A percentile compares a stretch with the other conserved stretches of the same genome.
These are phyloP conservation scores for Varroa destructor DNA, from an alignment of 1,140 invertebrate species.

Conservation along the genomic window DNA sequence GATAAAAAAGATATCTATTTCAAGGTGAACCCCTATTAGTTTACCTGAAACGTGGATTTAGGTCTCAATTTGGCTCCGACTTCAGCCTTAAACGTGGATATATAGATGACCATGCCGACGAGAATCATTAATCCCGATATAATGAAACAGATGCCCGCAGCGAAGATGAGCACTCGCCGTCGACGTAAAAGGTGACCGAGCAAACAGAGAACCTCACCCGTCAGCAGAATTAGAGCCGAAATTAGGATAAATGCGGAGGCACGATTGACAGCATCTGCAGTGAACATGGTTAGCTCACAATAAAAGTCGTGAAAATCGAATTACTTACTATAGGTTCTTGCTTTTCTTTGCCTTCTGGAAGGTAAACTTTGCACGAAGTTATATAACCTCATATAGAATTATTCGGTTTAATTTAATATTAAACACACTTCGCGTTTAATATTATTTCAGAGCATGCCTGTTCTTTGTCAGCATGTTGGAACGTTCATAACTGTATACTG, in stretches of 20 bases:
- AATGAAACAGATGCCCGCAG: slow-evolving; percentile 54
- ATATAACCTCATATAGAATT: no score
- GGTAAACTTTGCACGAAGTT: no score
- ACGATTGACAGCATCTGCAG: slow-evolving; percentile 55
- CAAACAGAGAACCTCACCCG: slow-evolving; percentile 51
- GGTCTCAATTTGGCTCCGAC: slow-evolving; percentile 67
- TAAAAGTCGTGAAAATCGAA: slow-evolving; percentile 25
- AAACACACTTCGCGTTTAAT: no score
- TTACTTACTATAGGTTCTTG: no score
- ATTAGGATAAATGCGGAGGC: slow-evolving; percentile 53
- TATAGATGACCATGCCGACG: slow-evolving; percentile 76
- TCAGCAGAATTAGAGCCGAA: slow-evolving; percentile 48
- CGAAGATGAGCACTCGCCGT: slow-evolving; percentile 50
- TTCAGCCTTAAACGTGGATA: slow-evolving; percentile 78
- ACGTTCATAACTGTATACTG: no score
- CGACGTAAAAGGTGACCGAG: slow-evolving; percentile 49
- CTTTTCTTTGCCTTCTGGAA: no score
- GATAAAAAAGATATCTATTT: no score
- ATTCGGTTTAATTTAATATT: no score
- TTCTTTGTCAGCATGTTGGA: no score
- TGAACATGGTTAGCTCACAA: slow-evolving; percentile 30
- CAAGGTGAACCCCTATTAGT: slow-evolving; percentile 37
- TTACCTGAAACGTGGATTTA: slow-evolving; percentile 52
- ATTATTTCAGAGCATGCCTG: no score
- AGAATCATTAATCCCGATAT: slow-evolving; percentile 69